A percentile compares a stretch with the other conserved stretches of the same genome.
Conservation (phyloP, 2,888 invertebrate genomes). For the Phorcus lineatus region DNA sequence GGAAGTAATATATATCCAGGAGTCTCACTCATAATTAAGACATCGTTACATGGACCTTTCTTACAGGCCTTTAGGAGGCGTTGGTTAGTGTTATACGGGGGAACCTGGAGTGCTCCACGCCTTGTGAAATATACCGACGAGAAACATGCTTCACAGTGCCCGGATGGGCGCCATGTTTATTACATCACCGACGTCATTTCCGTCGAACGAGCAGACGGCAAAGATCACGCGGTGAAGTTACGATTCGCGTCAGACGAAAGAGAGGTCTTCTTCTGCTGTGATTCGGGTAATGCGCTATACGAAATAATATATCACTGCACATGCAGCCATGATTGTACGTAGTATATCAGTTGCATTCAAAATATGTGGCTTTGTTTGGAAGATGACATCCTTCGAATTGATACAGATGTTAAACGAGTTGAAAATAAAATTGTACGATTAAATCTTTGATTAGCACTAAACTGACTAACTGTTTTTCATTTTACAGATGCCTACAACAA, state of each 20-base stretch:
- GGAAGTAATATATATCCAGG: no score
- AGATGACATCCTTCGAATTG: no score
- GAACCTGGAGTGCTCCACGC: conserved; percentile 32
- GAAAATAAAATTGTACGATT: no score
- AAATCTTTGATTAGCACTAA: no score
- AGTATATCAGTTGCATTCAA: no score
- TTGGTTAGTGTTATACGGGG: conserved; percentile 27
- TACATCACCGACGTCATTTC: conserved; percentile 27
- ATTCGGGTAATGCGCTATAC: conserved; percentile 29
- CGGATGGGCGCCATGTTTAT: conserved; percentile 22
- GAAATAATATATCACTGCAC: not conserved
- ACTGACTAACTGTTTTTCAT: no score
- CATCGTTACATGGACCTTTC: not conserved
- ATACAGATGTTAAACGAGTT: no score
- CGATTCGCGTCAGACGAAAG: conserved; percentile 22
- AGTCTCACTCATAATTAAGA: not conserved
- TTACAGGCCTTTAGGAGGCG: conserved; percentile 25
- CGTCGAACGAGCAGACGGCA: conserved; percentile 16
- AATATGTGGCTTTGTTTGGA: no score
- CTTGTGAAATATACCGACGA: conserved; percentile 35
- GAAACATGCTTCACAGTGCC: conserved; percentile 12
- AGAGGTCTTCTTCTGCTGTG: conserved; percentile 34
- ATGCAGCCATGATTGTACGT: no score
- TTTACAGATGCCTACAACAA: no score
- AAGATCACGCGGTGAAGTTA: conserved; percentile 25